A percentile compares a stretch with the other conserved stretches of the same genome.
Conservation (phyloP, 2,888 invertebrate genomes). For the Malthinus seriepunctatus region DNA sequence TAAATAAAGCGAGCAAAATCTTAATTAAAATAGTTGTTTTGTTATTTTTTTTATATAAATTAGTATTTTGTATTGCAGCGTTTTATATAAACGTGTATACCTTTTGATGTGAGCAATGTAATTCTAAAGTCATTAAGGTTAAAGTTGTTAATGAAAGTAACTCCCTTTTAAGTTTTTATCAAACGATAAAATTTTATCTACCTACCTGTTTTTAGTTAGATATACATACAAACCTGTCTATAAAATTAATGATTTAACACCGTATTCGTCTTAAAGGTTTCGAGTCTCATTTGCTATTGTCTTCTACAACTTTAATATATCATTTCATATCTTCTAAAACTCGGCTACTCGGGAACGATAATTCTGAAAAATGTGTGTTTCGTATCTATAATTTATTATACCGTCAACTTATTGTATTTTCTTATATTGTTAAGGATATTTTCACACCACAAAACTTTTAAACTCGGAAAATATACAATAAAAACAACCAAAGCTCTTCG, state of each 20-base stretch:
- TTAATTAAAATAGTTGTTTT: too few relatives aligned
- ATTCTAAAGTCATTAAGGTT: constrained; percentile 20
- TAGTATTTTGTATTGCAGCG: too few relatives aligned
- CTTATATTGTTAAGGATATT: constrained; percentile 13
- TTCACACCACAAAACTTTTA: constrained; percentile 8
- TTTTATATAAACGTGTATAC: too few relatives aligned
- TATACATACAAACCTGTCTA: constrained; percentile 17
- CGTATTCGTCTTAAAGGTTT: constrained; percentile 19
- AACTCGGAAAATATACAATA: background rate
- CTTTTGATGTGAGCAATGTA: constrained; percentile 10
- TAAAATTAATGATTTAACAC: constrained; percentile 30
- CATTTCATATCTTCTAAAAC: constrained; percentile 27
- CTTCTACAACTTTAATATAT: constrained; percentile 29
- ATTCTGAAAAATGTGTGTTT: constrained; percentile 30
- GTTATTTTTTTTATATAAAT: too few relatives aligned
- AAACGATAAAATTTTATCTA: constrained; percentile 28
- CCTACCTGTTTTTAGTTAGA: constrained; percentile 16
- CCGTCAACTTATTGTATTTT: constrained; percentile 14
- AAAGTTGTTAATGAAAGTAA: constrained; percentile 14
- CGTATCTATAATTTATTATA: constrained; percentile 28
- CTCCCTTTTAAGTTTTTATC: constrained; percentile 20
- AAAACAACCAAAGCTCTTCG: too few relatives aligned
- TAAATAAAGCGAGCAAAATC: too few relatives aligned
- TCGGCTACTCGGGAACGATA: constrained; percentile 24
- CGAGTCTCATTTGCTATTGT: constrained; percentile 25